Conservation (phyloP, 2,797 vertebrate genomes). For the Micromesistius poutassou region DNA sequence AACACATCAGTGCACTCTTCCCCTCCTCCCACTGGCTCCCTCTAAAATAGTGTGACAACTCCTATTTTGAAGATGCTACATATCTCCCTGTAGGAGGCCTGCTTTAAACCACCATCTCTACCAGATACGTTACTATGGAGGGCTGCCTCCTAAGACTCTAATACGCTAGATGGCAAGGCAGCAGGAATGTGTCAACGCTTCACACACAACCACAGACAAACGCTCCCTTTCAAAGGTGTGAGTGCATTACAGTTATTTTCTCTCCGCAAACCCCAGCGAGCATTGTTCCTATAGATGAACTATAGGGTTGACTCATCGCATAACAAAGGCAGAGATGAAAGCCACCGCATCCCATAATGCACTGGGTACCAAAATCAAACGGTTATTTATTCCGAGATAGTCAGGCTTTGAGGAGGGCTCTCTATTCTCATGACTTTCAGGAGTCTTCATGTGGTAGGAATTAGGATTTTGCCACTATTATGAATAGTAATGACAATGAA, state of each 20-base stretch:
- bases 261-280: slow-evolving; percentile 5
- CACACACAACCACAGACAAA: background rate
- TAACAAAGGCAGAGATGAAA: slow-evolving; percentile 9
- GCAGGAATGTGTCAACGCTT: background rate
- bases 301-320: background rate
- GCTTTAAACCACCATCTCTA: background rate
- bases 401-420: slow-evolving; percentile 30
- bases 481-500: no score
- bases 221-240: background rate
- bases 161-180: background rate
- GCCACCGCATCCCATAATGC: slow-evolving; percentile 19
- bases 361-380: background rate
- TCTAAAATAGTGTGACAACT: background rate
- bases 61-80: background rate
- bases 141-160: no score
- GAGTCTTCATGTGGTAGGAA: no score
- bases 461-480: no score
- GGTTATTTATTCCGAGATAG: no score
- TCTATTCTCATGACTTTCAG: no score
- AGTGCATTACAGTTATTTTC: background rate
- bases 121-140: background rate
- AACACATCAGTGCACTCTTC: background rate
- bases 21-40: background rate
- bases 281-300: background rate
- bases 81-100: background rate